A percentile compares a stretch with the other conserved stretches of the same genome.
These are phyloP conservation scores for Venustoraphidia nigricollis DNA, from an alignment of 2,888 invertebrate species.

Conservation along the genomic window DNA sequence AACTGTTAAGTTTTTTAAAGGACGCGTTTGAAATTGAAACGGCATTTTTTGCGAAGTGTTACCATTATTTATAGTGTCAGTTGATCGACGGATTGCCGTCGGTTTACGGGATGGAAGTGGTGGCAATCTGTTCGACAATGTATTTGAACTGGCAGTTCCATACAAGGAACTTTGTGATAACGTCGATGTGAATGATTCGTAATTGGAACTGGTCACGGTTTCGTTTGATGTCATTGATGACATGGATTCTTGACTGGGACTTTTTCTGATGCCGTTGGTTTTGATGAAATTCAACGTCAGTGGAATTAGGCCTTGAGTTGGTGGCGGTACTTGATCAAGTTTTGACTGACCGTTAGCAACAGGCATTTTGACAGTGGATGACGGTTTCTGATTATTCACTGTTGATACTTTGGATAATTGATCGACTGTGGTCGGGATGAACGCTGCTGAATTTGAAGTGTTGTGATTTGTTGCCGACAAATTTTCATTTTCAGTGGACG, in stretches of 20 bases:
- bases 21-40: conserved; percentile 1
- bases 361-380: not conserved
- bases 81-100: not conserved
- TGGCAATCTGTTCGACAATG: not conserved
- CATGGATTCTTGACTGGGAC: conserved; percentile 14
- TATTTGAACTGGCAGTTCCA: conserved; percentile 3
- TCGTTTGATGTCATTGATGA: conserved; percentile 10
- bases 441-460: conserved; percentile 14
- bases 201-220: conserved; percentile 7
- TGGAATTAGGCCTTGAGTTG: not conserved
- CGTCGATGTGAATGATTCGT: conserved; percentile 8
- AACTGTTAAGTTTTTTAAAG: not conserved
- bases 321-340: not conserved
- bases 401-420: conserved; percentile 8
- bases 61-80: no score
- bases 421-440: conserved; percentile 8
- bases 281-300: conserved; percentile 8
- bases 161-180: conserved; percentile 3
- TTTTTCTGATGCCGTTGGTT: conserved; percentile 10
- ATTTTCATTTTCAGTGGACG: not conserved
- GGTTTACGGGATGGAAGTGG: not conserved
- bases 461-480: conserved; percentile 13
- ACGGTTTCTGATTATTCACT: not conserved
- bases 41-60: not conserved
- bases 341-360: not conserved